These are phyloP conservation scores for Phaonia tiefii DNA, from an alignment of 2,888 invertebrate genomes.

Conservation along the genomic window DNA sequence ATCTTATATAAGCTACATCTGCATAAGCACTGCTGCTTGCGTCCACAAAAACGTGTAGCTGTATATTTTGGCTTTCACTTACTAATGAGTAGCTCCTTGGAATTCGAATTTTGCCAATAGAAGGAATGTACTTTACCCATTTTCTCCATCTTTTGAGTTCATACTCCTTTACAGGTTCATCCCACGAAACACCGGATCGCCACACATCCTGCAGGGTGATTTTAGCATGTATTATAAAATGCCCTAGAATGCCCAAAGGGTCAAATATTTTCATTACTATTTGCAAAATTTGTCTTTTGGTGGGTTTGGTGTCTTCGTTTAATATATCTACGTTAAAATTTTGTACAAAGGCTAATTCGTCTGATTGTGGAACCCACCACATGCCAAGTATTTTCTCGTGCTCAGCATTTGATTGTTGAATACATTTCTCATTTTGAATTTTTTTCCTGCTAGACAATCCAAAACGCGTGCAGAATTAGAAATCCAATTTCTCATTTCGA, in stretches of 20 bases:
- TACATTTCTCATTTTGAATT: not conserved
- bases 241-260: too few relatives aligned
- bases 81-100: constrained; percentile 26
- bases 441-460: too few relatives aligned
- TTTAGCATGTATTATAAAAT: too few relatives aligned
- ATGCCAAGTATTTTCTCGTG: constrained; percentile 27
- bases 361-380: constrained; percentile 13
- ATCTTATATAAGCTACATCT: constrained; percentile 28
- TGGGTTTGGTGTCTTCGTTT: constrained; percentile 7
- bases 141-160: not conserved
- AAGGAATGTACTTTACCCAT: constrained; percentile 8
- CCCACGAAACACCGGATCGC: too few relatives aligned
- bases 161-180: constrained; percentile 8
- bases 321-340: too few relatives aligned
- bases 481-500: constrained; percentile 66
- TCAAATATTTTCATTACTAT: too few relatives aligned
- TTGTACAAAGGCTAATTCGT: not conserved
- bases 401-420: too few relatives aligned
- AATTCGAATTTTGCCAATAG: not conserved
- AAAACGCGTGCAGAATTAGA: constrained; percentile 58
- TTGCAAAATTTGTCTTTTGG: too few relatives aligned
- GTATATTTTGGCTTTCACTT: not conserved
- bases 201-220: too few relatives aligned
- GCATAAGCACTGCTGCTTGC: constrained; percentile 27
- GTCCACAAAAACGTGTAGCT: constrained; percentile 28